Conservation (phyloP, 1,140 invertebrate genomes). For the Drosophila persimilis region DNA sequence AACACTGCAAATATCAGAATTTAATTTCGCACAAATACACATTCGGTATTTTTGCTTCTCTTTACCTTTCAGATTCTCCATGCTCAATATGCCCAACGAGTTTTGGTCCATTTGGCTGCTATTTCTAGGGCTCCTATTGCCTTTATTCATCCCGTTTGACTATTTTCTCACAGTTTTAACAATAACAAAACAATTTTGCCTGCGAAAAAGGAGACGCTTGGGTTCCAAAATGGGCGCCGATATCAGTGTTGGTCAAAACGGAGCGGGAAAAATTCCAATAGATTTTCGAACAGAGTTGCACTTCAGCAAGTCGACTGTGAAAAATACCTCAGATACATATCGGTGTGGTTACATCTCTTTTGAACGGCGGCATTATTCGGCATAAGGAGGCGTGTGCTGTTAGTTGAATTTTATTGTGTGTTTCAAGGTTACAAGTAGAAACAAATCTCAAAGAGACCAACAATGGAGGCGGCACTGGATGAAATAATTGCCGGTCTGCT, state of each 20-base stretch:
- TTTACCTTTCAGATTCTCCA: constrained; percentile 72
- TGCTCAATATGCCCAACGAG: constrained; percentile 72
- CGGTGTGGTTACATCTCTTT: no score
- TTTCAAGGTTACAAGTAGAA: no score
- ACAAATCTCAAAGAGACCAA: no score
- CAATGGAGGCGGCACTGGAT: constrained; percentile 56
- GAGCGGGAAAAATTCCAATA: neutral
- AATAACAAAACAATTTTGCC: constrained; percentile 27
- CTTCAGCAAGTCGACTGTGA: neutral
- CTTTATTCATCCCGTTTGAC: constrained; percentile 54
- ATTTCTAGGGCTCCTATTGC: constrained; percentile 14
- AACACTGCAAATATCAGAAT: constrained; percentile 53
- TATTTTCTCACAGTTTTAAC: constrained; percentile 18
- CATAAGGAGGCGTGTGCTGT: no score
- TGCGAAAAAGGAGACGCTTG: constrained; percentile 52
- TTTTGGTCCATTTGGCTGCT: constrained; percentile 55
- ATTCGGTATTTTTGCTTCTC: neutral
- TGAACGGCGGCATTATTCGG: no score
- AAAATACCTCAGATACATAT: no score
- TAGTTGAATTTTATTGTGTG: no score
- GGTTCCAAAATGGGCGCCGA: constrained; percentile 61
- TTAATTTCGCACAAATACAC: neutral
- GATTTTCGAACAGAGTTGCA: neutral
- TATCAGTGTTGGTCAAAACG: constrained; percentile 22
- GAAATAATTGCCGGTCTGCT: constrained; percentile 71